Base-by-base conservation (phyloP, 2,797 vertebrate species). In the Octomys mimax region DNA sequence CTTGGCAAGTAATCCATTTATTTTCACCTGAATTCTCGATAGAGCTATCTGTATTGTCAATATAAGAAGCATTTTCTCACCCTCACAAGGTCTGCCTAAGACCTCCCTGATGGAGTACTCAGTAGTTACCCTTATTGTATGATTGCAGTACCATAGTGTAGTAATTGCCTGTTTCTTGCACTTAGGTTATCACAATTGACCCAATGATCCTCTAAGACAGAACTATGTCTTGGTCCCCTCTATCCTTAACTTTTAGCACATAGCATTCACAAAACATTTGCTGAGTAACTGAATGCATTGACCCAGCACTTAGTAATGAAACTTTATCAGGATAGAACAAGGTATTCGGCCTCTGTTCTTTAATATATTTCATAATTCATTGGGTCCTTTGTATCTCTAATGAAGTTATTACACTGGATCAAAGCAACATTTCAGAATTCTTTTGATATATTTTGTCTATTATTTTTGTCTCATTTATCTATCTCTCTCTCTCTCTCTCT, bases 401-500 rank as follows among this genome's bases (percentile, higher is more conserved):
- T 19, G 4, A 86, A 81, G 21, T 61, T 49, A 77, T 87, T 90
- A n/a, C 21, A 62, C 61, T 92, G 70, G 7, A 66, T 78, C 52
- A 86, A 95, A 90, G 36, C 46, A 86, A 70, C 64, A 62, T 5
- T 92, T 96, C 36, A 83, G 10, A 79, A 83, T 87, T n/a, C 68
- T 94, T 94, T 26, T 84, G 77, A 92, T 71, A 52, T 87, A 83
- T 73, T 77, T 87, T 85, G 52, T 26, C 79, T 71, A 49, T 10
- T 85, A 42, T 73, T 90, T 92, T 59, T 92, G 26, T 94, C 71
- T 26, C 39, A 79, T 83, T 83, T 94, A 79, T 36, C 49, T 87
- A 16, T 57, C 54, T 57, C 54, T 57, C 52, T 54, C 52, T 54
- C 52, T 54, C 54, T 54, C 54, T 54, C 46, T 87, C 21, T 54